Conservation (phyloP, 2,113 vertebrate species). For the Syrmaticus mikado region DNA sequence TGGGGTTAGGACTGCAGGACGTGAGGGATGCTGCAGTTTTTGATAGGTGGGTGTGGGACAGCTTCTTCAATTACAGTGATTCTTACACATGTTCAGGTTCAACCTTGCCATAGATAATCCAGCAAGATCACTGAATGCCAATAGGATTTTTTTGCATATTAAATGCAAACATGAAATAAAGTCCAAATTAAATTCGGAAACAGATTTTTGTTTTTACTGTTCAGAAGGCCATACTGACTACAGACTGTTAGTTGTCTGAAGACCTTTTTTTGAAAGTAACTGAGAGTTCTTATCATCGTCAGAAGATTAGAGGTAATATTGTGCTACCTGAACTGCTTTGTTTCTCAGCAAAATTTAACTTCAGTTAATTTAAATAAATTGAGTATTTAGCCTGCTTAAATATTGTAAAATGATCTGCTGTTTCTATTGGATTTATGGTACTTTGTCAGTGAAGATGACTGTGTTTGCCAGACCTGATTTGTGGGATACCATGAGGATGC, state of each 20-base stretch:
- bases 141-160: background rate
- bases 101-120: background rate
- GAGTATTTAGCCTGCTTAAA: background rate
- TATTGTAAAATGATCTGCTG: background rate
- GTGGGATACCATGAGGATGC: accelerated
- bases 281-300: background rate
- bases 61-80: background rate
- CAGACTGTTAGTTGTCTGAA: background rate
- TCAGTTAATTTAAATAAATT: background rate
- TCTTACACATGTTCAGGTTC: background rate
- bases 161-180: background rate
- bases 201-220: background rate
- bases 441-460: background rate
- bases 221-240: background rate
- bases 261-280: background rate
- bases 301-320: background rate
- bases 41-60: background rate
- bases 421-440: background rate
- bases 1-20: background rate
- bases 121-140: background rate
- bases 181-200: background rate
- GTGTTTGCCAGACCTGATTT: background rate
- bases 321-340: background rate
- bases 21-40: background rate
- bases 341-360: background rate